Evolutionary conservation across 2,113 vertebrate species (phyloP).

Genomic region (Crotalus horridus): DNA sequence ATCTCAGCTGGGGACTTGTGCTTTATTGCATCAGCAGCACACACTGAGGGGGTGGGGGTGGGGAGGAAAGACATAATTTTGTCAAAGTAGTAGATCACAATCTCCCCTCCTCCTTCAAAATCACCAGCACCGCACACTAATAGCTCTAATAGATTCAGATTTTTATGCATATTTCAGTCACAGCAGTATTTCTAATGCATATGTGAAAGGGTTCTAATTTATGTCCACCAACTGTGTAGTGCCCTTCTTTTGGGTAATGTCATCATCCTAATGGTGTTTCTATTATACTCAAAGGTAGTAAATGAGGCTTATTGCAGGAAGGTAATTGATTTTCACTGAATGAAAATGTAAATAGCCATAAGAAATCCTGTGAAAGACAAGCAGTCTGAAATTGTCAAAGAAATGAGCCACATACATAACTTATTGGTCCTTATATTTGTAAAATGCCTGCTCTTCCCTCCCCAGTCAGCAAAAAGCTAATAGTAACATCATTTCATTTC

Average conservation of each 20-base stretch:
- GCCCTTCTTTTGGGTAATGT: conserved; percentile 91
- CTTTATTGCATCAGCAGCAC: conserved; percentile 80
- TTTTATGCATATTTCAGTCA: conserved; percentile 87
- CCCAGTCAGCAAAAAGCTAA: conserved; percentile 42
- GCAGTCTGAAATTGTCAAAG: conserved; percentile 71
- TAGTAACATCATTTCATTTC: conserved; percentile 65
- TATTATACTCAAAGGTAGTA: conserved; percentile 96
- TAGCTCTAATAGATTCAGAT: conserved; percentile 82
- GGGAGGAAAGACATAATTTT: conserved; percentile 80
- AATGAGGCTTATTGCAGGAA: conserved; percentile 94
- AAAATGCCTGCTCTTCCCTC: conserved; percentile 42
- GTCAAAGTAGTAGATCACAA: conserved; percentile 75
- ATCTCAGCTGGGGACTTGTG: conserved; percentile 84
- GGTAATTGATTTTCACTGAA: conserved; percentile 88
- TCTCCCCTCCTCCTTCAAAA: conserved; percentile 71
- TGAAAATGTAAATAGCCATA: conserved; percentile 85
- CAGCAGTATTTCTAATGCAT: conserved; percentile 88
- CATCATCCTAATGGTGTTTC: conserved; percentile 95
- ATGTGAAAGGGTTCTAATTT: conserved; percentile 84
- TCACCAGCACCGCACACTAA: conserved; percentile 71
- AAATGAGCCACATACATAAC: conserved; percentile 67
- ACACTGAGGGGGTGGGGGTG: conserved; percentile 54
- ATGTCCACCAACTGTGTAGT: conserved; percentile 93
- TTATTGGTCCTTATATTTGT: conserved; percentile 68
- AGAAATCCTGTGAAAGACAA: conserved; percentile 80